Base-by-base conservation (phyloP, 1,140 invertebrate species). In the Bombus pascuorum region DNA sequence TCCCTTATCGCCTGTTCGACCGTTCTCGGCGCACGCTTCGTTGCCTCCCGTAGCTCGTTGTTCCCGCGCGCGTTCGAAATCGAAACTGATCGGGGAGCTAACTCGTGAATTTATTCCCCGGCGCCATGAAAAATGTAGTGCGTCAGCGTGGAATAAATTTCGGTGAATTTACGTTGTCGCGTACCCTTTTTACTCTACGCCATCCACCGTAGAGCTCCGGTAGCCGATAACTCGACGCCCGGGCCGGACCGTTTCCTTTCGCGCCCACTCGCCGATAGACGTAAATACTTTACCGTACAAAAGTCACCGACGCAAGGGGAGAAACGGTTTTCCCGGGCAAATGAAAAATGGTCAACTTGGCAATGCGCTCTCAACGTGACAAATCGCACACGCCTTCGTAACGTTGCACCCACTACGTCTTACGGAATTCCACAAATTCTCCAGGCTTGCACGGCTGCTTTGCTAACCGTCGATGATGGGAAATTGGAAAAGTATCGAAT, bases 91-190 rank as follows among this genome's bases (percentile, higher is more conserved):
- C 86, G 89, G 34, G n/a, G 32, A 32, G 68, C 83, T 81, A 77
- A 81, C 83, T 53, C 82, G 80, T 72, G 68, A 90, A 90, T 90
- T 89, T 90, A 90, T 90, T 85, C 74, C 68, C 25, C 34, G 10
- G 3, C 47, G 32, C 82, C 81, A 85, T 90, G 89, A 90, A 90
- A 90, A 90, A 90, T 90, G 86, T 75, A 87, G 70, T 59, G 88
- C 86, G 78, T 90, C 88, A 82, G 85, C 86, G 78, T 66, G 65
- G 89, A 90, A 90, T 90, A 88, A 88, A 90, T 90, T 90, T 80
- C 81, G 53, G n/a, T 75, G 68, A 87, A 90, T 90, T 85, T 85
- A 82, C 85, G 81, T 87, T 76, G 77, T 80, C 81, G 72, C 84
- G 59, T 66, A 34, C 53, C 68, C 44, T 82, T 44, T 65, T 37